Evolutionary conservation across 2,888 invertebrate genomes (phyloP).

Genomic region (Scaptomyza parva): DNA sequence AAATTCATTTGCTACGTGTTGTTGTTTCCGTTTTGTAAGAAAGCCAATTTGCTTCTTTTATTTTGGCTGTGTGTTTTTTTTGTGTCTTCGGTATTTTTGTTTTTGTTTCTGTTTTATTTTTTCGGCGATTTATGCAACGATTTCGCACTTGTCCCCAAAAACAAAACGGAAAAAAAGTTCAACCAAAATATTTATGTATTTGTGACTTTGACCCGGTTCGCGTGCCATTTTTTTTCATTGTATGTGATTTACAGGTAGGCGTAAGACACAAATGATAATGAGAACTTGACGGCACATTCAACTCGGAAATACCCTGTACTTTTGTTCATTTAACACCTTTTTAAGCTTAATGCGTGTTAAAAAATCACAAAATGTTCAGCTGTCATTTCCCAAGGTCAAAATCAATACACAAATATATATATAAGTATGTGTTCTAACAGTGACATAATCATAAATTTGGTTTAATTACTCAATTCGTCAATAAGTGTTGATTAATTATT

Average conservation of each 20-base stretch:
- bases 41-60: conserved; percentile 63
- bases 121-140: conserved; percentile 58
- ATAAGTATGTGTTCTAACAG: neutral
- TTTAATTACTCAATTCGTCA: conserved; percentile 8
- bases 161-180: conserved; percentile 25
- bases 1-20: conserved; percentile 73
- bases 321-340: neutral
- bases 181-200: conserved; percentile 34
- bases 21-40: conserved; percentile 77
- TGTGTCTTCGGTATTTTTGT: conserved; percentile 6
- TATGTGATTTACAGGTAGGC: conserved; percentile 45
- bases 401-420: neutral
- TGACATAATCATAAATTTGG: conserved; percentile 10
- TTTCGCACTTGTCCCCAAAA: conserved; percentile 51
- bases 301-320: neutral
- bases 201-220: conserved; percentile 77
- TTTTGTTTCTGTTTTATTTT: neutral
- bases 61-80: neutral
- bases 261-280: conserved; percentile 14
- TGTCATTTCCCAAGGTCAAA: neutral
- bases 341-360: neutral
- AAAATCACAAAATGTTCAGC: neutral
- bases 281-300: neutral
- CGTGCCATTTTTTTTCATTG: conserved; percentile 58
- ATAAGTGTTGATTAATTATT: conserved; percentile 16